Percentiles rank a stretch among this genome's conserved stretches.
Evolutionary conservation across 2,888 invertebrate genomes (phyloP).

Genomic region (Calliopum simillimum): DNA sequence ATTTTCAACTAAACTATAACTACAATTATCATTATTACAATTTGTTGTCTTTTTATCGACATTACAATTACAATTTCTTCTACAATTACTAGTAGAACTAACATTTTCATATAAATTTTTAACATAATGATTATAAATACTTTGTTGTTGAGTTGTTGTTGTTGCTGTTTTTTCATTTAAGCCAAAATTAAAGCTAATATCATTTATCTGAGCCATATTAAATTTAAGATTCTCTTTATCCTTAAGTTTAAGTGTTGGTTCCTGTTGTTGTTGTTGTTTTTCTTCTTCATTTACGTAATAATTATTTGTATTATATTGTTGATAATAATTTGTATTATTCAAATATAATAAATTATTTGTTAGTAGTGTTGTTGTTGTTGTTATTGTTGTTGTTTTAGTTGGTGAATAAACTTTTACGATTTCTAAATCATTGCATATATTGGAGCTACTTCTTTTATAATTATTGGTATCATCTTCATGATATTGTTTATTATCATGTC

Average conservation of each 20-base stretch:
- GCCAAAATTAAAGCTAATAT: conserved; percentile 41
- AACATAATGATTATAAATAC: conserved; percentile 31
- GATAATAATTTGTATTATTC: conserved; percentile 51
- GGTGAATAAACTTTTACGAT: conserved; percentile 34
- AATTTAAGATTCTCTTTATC: conserved; percentile 18
- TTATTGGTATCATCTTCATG: conserved; percentile 18
- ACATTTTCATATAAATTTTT: conserved; percentile 15
- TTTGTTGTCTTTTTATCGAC: neutral
- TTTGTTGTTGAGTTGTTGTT: too few species aligned
- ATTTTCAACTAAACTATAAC: neutral
- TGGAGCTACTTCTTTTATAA: conserved; percentile 37
- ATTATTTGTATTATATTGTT: conserved; percentile 56
- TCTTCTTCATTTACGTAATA: conserved; percentile 44
- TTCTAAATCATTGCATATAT: conserved; percentile 27
- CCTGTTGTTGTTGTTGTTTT: neutral
- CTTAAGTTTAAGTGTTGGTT: neutral
- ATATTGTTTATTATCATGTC: conserved; percentile 56
- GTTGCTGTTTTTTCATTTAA: conserved; percentile 16
- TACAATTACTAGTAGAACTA: neutral
- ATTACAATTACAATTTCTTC: neutral
- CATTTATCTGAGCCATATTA: conserved; percentile 37
- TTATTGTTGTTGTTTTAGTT: conserved; percentile 46
- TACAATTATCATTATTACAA: conserved; percentile 5
- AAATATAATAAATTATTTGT: conserved; percentile 51
- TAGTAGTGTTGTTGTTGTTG: conserved; percentile 51